Base-by-base conservation (phyloP, 2,113 vertebrate species). In the Hypocryptadius cinnamomeus region DNA sequence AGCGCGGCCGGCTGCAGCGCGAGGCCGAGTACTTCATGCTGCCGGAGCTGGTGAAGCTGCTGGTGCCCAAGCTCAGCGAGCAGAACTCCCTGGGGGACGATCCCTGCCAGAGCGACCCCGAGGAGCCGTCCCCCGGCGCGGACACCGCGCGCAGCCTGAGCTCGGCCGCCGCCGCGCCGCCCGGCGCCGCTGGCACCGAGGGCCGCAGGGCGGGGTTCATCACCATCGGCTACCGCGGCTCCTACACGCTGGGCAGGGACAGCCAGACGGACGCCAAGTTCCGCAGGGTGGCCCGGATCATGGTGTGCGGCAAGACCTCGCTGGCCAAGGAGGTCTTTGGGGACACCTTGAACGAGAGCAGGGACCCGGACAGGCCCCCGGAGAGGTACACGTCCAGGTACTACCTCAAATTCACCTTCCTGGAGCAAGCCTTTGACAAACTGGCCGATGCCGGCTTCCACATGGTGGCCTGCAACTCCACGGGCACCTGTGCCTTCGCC, bases 321-420 rank as follows among this genome's bases (percentile, higher is more conserved):
- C 95, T 99, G 96, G 99, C 98, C 92, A 99, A 99, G 95, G 98
- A 99, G 96, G 99, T 99, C 61, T 99, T 99, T 85, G 99, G 99
- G 37, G 99, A 99, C 57, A 99, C 99, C 11, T 97, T 99, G 88
- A 99, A 99, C 0, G 99, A 99, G 93, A 99, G 98, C 97, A 98
- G 98, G 27, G 99, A 99, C 97, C 99, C 98, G 0, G 98, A 99
- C 96, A 97, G 98, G 28, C 98, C 99, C 5, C 99, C 98, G 0
- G 99, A 99, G 97, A 97, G 98, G 83, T 99, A 99, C 97, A 99
- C 99, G 5, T 99, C 98, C 65, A 97, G 98, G 83, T 99, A 99
- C 97, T 99, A 99, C 97, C 98, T 99, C 86, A 99, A 99, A 94
- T 99, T 99, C 97, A 99, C 98, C 95, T 99, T 99, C 91, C 97